These are phyloP conservation scores for Himalopsyche anomala DNA, from an alignment of 2,888 invertebrate species.

Conservation along the genomic window DNA sequence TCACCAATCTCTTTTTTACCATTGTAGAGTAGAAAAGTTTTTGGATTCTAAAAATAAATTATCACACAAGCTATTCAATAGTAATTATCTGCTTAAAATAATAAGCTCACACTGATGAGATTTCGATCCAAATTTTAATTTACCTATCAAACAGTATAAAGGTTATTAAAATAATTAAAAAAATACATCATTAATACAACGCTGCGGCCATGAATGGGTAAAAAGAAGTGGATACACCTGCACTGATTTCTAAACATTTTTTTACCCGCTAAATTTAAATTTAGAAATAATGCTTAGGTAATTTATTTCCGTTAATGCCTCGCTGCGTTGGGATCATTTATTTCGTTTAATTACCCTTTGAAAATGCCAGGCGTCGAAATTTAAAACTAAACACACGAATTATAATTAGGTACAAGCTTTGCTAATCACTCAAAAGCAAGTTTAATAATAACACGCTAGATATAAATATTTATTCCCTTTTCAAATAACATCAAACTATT, in stretches of 20 bases:
- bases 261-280: background rate
- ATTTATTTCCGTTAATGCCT: slow-evolving; percentile 19
- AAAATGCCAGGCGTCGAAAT: background rate
- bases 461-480: too few relatives aligned
- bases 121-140: background rate
- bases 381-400: background rate
- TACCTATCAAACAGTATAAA: background rate
- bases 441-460: too few relatives aligned
- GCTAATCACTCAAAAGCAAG: too few relatives aligned
- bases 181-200: slow-evolving; percentile 14
- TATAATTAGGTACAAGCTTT: too few relatives aligned
- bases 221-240: background rate
- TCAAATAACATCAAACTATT: too few relatives aligned
- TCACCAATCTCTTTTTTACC: too few relatives aligned
- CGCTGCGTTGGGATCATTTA: background rate
- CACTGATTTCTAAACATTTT: background rate
- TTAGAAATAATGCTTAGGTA: background rate
- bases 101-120: too few relatives aligned
- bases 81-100: too few relatives aligned
- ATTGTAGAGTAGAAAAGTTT: too few relatives aligned
- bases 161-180: slow-evolving; percentile 4
- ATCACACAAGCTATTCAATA: too few relatives aligned
- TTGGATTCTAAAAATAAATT: too few relatives aligned
- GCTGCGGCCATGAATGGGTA: background rate
- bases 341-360: background rate